Evolutionary conservation across 2,888 invertebrate species (phyloP).

Genomic region (Macrosoma leucophasiata): DNA sequence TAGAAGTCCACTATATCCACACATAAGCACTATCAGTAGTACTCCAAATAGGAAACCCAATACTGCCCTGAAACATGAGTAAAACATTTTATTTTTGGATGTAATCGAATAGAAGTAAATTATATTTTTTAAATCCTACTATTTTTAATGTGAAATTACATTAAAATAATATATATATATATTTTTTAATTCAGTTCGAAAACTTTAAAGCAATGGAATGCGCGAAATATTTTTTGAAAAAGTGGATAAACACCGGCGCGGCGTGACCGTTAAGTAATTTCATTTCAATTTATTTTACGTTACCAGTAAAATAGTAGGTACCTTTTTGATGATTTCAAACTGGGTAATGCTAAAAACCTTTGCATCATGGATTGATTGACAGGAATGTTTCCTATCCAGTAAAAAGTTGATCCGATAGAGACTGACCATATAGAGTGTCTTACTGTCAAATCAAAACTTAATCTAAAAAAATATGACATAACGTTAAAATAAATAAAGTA

Average conservation of each 20-base stretch:
- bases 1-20: slow-evolving; percentile 83
- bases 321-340: slow-evolving; percentile 78
- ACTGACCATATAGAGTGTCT: slow-evolving; percentile 85
- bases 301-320: slow-evolving; percentile 30
- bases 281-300: too few relatives aligned
- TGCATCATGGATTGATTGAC: slow-evolving; percentile 89
- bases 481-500: too few relatives aligned
- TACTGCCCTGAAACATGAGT: slow-evolving; percentile 76
- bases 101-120: too few relatives aligned
- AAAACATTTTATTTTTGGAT: too few relatives aligned
- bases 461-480: slow-evolving; percentile 52
- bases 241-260: too few relatives aligned
- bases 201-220: too few relatives aligned
- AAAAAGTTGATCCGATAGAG: slow-evolving; percentile 81
- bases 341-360: slow-evolving; percentile 81
- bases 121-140: too few relatives aligned
- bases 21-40: slow-evolving; percentile 78
- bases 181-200: too few relatives aligned
- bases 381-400: slow-evolving; percentile 83
- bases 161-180: too few relatives aligned
- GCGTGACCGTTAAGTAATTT: too few relatives aligned
- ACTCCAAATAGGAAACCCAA: slow-evolving; percentile 82
- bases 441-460: slow-evolving; percentile 79
- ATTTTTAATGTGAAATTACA: too few relatives aligned
- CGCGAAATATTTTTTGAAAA: too few relatives aligned